Percentiles rank a stretch among this genome's conserved stretches.
Evolutionary conservation across 1,140 invertebrate genomes (phyloP).

Genomic region (Helicoverpa armigera): DNA sequence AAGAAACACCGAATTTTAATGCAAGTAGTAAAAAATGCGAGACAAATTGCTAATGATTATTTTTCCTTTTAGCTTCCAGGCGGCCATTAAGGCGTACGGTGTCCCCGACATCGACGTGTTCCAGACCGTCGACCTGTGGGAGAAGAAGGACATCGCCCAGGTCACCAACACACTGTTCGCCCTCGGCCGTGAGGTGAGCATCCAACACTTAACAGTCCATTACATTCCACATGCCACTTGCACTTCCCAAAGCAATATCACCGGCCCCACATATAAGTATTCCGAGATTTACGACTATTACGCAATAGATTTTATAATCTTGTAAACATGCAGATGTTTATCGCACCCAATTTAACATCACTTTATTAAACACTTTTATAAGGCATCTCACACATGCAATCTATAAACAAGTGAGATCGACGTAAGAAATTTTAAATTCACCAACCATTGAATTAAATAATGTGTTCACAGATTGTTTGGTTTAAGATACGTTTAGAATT

Average conservation of each 20-base stretch:
- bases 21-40: background rate
- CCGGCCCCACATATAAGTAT: background rate
- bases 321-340: constrained; percentile 35
- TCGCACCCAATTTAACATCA: constrained; percentile 35
- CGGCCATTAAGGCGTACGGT: constrained; percentile 94
- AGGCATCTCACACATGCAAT: background rate
- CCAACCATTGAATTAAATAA: constrained; percentile 51
- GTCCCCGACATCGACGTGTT: constrained; percentile 97
- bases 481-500: constrained; percentile 71
- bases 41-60: background rate
- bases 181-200: constrained; percentile 94
- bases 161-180: constrained; percentile 98
- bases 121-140: constrained; percentile 98
- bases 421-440: constrained; percentile 50
- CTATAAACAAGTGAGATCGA: constrained; percentile 53
- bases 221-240: background rate
- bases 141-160: constrained; percentile 97
- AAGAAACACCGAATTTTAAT: too few relatives aligned
- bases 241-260: background rate
- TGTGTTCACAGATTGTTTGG: constrained; percentile 73
- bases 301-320: constrained; percentile 40
- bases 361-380: background rate
- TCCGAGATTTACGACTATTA: constrained; percentile 24
- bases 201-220: background rate
- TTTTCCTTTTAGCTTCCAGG: constrained; percentile 92